phyloP scores from a whole-genome alignment of 1,140 invertebrate genomes.

The Nylanderia fulva region DNA sequence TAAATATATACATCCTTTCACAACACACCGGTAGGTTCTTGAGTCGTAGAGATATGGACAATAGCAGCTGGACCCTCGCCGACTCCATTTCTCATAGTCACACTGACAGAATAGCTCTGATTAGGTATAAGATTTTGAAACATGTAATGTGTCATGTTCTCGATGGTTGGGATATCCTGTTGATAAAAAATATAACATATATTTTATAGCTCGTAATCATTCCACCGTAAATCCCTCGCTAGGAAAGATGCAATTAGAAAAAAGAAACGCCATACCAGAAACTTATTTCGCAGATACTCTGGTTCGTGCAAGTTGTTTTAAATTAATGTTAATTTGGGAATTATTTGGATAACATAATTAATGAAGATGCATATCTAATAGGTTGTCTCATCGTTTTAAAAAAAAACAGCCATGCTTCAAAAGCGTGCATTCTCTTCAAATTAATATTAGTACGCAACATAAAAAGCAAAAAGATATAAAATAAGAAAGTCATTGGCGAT shows the following conservation, averaged over 20 bases:
- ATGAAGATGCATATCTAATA: neutral
- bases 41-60: constrained; percentile 89
- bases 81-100: constrained; percentile 92
- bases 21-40: constrained; percentile 88
- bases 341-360: neutral
- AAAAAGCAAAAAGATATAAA: neutral
- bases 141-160: constrained; percentile 90
- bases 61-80: constrained; percentile 92
- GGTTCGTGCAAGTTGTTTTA: constrained; percentile 78
- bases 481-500: constrained; percentile 20
- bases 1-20: neutral
- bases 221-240: constrained; percentile 65
- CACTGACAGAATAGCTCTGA: constrained; percentile 91
- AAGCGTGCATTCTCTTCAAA: constrained; percentile 2
- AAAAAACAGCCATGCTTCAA: neutral
- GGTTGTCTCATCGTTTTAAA: neutral
- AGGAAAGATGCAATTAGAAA: constrained; percentile 58
- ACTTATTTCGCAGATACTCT: constrained; percentile 72
- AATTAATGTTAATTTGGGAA: constrained; percentile 34
- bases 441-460: constrained; percentile 18
- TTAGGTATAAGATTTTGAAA: constrained; percentile 91
- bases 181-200: constrained; percentile 72
- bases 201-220: neutral
- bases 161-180: constrained; percentile 91
- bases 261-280: constrained; percentile 84